Base-by-base conservation (phyloP, 2,113 vertebrate genomes). In the Prinia subflava region DNA sequence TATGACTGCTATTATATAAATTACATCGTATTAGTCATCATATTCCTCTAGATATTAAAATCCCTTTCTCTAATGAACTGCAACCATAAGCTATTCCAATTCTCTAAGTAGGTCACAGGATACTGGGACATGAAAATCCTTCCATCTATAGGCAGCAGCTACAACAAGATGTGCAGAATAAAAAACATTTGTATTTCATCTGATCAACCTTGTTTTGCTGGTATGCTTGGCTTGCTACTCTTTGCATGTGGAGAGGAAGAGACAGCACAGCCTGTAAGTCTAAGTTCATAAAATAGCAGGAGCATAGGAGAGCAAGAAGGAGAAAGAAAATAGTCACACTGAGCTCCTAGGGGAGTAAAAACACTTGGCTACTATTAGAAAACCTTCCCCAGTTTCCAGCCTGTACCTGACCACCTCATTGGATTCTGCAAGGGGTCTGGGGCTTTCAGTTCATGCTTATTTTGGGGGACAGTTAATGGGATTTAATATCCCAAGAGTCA, bases 21-120 rank as follows among this genome's bases (percentile, higher is more conserved):
- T 92, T 55, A 75, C 85, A 92, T 17, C 77, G 23, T 73, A 82
- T 83, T 81, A 92, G 60, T 83, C 74, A 83, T 41, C 77, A 76
- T 74, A 81, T 78, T 95, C 69, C 83, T 83, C 57, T n/a, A 56
- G 56, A 49, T 93, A 94, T 35, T 92, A 69, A 89, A 95, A 96
- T 90, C 90, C 70, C 33, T 83, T 87, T 92, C 63, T 90, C 86
- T 96, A 87, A 95, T 89, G 46, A 95, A 76, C 74, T 70, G 37
- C 53, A 94, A 85, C 42, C 85, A 68, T 80, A 93, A 97, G 83
- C 74, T 67, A 87, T 64, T 85, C 49, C 59, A 89, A 8, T 70
- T 80, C 68, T 83, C 77, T 90, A 97, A 97, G 81, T 70, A 95
- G 93, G 96, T 96, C 96, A 96, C 62, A 79, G 87, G 82, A 92